Percentiles rank a stretch among this genome's conserved stretches.
These are phyloP conservation scores for Cheiracanthium punctorium DNA, from an alignment of 2,888 invertebrate genomes.

Conservation along the genomic window DNA sequence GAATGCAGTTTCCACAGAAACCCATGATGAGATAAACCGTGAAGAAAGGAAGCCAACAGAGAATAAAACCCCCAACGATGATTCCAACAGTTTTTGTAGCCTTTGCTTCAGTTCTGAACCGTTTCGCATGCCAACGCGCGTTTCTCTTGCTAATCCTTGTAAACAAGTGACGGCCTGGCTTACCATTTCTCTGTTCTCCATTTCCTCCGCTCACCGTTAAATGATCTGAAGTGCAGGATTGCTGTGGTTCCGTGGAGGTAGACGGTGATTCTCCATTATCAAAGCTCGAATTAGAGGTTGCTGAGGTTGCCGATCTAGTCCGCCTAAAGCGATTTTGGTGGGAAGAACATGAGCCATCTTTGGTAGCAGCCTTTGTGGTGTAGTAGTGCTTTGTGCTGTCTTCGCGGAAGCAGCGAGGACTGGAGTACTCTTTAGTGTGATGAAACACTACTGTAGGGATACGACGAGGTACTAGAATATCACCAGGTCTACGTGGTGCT, in stretches of 20 bases:
- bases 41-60: constrained; percentile 98
- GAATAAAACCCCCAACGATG: constrained; percentile 96
- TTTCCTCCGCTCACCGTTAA: constrained; percentile 16
- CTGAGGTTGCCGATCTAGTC: constrained; percentile 34
- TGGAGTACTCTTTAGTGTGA: constrained; percentile 47
- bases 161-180: constrained; percentile 77
- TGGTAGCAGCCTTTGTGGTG: constrained; percentile 37
- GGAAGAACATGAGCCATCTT: neutral
- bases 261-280: constrained; percentile 32
- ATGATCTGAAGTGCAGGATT: neutral
- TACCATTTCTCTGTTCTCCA: constrained; percentile 50
- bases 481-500: constrained; percentile 34
- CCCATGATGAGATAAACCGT: constrained; percentile 93
- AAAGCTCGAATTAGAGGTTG: constrained; percentile 24
- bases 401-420: constrained; percentile 62
- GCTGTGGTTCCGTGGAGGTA: constrained; percentile 11
- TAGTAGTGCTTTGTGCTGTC: constrained; percentile 47
- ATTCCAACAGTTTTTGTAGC: constrained; percentile 97
- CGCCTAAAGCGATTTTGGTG: constrained; percentile 26
- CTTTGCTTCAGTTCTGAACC: constrained; percentile 96
- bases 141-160: constrained; percentile 90
- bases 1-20: constrained; percentile 88
- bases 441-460: constrained; percentile 65
- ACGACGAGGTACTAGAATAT: constrained; percentile 61
- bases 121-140: constrained; percentile 90